Conservation (phyloP, 2,797 vertebrate genomes). For the Catostomus latipinnis region DNA sequence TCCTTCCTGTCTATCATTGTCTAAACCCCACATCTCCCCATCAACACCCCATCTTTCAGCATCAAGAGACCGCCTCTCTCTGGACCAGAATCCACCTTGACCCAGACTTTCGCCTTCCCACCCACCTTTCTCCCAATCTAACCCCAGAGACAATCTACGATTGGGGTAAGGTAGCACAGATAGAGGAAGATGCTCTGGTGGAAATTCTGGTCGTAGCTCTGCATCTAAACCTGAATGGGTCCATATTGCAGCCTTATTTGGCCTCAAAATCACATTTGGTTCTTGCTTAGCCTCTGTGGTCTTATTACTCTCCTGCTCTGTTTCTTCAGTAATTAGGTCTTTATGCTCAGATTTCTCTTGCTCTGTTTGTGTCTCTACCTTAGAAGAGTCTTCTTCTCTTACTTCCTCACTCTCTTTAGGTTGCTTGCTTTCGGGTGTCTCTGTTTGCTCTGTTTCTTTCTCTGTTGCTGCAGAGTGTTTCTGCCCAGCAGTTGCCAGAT, state of each 20-base stretch:
- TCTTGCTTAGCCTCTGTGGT: constrained; percentile 57
- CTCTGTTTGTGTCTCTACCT: constrained; percentile 50
- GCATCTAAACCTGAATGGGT: constrained; percentile 76
- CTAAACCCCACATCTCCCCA: constrained; percentile 56
- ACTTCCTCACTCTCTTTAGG: constrained; percentile 54
- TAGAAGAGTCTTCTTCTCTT: constrained; percentile 57
- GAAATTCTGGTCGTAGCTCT: constrained; percentile 77
- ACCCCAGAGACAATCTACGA: constrained; percentile 76
- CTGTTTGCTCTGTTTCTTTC: constrained; percentile 76
- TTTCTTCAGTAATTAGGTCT: constrained; percentile 46
- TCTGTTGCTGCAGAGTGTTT: constrained; percentile 71
- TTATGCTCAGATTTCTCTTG: constrained; percentile 23
- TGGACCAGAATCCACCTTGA: constrained; percentile 57
- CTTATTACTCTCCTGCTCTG: constrained; percentile 66
- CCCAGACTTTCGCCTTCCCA: constrained; percentile 57
- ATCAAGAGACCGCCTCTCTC: constrained; percentile 60
- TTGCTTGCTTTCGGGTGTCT: constrained; percentile 46
- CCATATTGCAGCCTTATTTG: constrained; percentile 68
- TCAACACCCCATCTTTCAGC: constrained; percentile 52
- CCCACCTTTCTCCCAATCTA: constrained; percentile 72
- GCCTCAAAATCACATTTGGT: constrained; percentile 45
- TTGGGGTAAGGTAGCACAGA: constrained; percentile 75
- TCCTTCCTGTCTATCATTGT: constrained; percentile 51
- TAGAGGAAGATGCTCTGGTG: constrained; percentile 78
- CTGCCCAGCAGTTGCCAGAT: constrained; percentile 12